phyloP scores from a whole-genome alignment of 2,888 invertebrate genomes.

The Parelbella ahira region DNA sequence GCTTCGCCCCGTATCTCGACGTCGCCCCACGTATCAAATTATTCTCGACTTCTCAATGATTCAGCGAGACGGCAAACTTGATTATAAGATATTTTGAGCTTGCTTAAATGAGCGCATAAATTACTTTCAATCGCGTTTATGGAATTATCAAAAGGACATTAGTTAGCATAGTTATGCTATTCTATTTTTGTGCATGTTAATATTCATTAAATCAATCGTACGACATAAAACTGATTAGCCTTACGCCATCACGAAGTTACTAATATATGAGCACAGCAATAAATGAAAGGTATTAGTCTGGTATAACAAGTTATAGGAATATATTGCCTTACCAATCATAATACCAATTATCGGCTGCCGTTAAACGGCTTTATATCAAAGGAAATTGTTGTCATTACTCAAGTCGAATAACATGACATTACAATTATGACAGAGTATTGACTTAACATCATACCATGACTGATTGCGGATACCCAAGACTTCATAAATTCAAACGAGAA shows the following conservation, averaged over 20 bases:
- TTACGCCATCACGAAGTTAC: no score
- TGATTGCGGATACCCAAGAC: no score
- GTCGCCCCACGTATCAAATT: slow-evolving; percentile 16
- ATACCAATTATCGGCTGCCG: slow-evolving; percentile 3
- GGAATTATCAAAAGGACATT: no score
- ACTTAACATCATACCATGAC: not conserved
- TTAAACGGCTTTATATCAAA: slow-evolving; percentile 8
- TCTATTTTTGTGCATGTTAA: no score
- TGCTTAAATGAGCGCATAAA: slow-evolving; percentile 6
- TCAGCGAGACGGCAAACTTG: slow-evolving; percentile 14
- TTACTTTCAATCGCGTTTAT: slow-evolving; percentile 8
- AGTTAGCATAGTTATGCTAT: no score
- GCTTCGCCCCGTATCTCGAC: slow-evolving; percentile 9
- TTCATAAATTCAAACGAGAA: no score
- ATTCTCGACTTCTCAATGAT: slow-evolving; percentile 19
- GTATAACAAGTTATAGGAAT: slow-evolving; percentile 1
- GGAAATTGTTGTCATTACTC: slow-evolving; percentile 5
- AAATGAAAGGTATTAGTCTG: no score
- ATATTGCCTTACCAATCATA: slow-evolving; percentile 11
- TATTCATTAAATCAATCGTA: no score
- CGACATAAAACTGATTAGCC: no score
- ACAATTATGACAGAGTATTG: no score
- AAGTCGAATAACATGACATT: not conserved
- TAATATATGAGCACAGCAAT: not conserved
- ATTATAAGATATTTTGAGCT: slow-evolving; percentile 15